phyloP scores from a whole-genome alignment of 2,888 invertebrate genomes.

The Lithophane socia region DNA sequence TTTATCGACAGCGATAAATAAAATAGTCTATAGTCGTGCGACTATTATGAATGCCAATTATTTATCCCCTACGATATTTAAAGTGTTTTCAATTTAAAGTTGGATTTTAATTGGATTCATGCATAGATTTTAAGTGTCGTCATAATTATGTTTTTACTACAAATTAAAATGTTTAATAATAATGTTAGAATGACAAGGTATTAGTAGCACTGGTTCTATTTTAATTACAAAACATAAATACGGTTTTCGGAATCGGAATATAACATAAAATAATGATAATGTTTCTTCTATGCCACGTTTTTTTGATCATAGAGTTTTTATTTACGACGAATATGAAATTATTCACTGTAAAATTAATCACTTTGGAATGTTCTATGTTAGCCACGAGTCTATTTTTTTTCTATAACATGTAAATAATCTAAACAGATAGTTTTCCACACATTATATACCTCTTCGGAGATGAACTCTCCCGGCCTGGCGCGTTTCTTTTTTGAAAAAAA shows the following conservation, averaged over 20 bases:
- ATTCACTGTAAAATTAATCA: slow-evolving; percentile 82
- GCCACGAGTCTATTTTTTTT: slow-evolving; percentile 85
- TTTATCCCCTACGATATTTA: slow-evolving; percentile 42
- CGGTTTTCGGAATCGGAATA: slow-evolving; percentile 38
- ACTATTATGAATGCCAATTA: slow-evolving; percentile 12
- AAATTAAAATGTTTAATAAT: slow-evolving; percentile 63
- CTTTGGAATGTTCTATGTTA: slow-evolving; percentile 85
- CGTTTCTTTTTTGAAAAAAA: slow-evolving; percentile 92
- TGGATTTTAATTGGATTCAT: slow-evolving; percentile 70
- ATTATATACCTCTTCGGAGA: slow-evolving; percentile 92
- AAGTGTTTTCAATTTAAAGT: slow-evolving; percentile 52
- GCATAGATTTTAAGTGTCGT: slow-evolving; percentile 67
- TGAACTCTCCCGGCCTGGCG: slow-evolving; percentile 95
- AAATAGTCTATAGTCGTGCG: background rate
- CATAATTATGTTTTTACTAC: slow-evolving; percentile 53
- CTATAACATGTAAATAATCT: slow-evolving; percentile 85
- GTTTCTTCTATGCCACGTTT: slow-evolving; percentile 45
- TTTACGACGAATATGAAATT: slow-evolving; percentile 60
- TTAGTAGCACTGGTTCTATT: slow-evolving; percentile 77
- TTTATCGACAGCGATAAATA: slow-evolving; percentile 46
- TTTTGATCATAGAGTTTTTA: slow-evolving; percentile 53
- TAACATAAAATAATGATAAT: slow-evolving; percentile 46
- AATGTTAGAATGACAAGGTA: slow-evolving; percentile 81
- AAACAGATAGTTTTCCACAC: slow-evolving; percentile 88
- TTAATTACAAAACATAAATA: slow-evolving; percentile 63